Percentiles rank a stretch among this genome's conserved stretches.
phyloP scores from a whole-genome alignment of 2,797 vertebrate species.

The Amazona ochrocephala region DNA sequence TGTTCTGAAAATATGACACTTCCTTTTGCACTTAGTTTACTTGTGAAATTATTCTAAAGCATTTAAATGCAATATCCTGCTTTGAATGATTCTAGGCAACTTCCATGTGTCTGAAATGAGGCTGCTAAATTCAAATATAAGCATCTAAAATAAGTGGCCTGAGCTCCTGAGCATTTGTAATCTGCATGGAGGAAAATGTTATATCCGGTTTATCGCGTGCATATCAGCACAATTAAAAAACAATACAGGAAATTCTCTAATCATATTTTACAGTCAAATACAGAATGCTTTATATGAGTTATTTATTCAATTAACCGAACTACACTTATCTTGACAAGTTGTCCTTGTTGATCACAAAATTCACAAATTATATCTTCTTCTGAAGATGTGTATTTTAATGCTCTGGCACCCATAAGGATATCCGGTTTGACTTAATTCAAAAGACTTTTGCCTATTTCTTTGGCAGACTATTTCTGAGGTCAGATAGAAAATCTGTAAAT shows the following conservation, averaged over 20 bases:
- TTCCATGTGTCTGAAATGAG: background rate
- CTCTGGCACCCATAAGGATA: background rate
- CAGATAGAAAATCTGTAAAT: background rate
- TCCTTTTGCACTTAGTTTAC: background rate
- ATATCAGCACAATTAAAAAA: constrained; percentile 1
- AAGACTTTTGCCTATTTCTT: background rate
- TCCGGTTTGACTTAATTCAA: background rate
- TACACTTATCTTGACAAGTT: constrained; percentile 27
- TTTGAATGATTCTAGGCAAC: background rate
- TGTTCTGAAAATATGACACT: background rate
- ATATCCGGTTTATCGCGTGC: constrained; percentile 7
- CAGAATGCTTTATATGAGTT: background rate
- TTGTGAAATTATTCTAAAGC: background rate
- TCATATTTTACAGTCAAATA: background rate
- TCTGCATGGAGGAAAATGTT: background rate
- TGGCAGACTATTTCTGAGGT: background rate
- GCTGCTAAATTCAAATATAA: background rate
- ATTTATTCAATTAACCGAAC: constrained; percentile 37
- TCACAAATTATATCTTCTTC: background rate
- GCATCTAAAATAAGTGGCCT: background rate
- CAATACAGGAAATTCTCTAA: background rate
- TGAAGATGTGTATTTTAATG: background rate
- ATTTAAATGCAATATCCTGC: background rate
- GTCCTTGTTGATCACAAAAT: background rate
- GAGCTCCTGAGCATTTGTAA: background rate